These are phyloP conservation scores for Celastrina argiolus DNA, from an alignment of 2,888 invertebrate species.

Conservation along the genomic window DNA sequence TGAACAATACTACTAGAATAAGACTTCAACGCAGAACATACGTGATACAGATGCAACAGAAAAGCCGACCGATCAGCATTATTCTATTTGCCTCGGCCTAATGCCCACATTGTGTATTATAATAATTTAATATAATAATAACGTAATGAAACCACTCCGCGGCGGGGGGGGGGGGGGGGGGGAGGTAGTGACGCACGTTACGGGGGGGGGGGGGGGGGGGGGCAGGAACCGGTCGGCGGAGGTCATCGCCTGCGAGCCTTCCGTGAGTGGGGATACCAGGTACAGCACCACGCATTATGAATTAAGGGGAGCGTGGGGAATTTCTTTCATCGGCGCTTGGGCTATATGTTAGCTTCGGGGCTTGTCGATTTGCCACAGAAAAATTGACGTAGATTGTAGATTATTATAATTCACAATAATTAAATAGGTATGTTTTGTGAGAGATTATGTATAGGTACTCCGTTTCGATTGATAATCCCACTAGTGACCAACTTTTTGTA, in stretches of 20 bases:
- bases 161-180: constrained; percentile 46
- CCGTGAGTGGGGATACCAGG: constrained; percentile 70
- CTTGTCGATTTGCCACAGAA: too few relatives aligned
- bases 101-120: constrained; percentile 76
- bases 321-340: not conserved
- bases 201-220: constrained; percentile 43
- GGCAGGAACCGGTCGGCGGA: constrained; percentile 71
- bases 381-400: too few relatives aligned
- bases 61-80: constrained; percentile 46
- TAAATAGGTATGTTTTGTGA: too few relatives aligned
- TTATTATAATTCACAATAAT: too few relatives aligned
- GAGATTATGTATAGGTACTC: too few relatives aligned
- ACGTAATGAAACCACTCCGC: constrained; percentile 76
- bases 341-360: not conserved
- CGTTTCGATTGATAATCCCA: too few relatives aligned
- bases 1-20: not conserved
- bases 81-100: constrained; percentile 67
- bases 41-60: constrained; percentile 52
- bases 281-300: not conserved
- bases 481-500: too few relatives aligned
- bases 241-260: constrained; percentile 76
- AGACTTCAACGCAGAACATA: not conserved
- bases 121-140: constrained; percentile 79
- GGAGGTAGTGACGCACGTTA: too few relatives aligned
- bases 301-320: not conserved